Conservation (phyloP, 1,140 invertebrate species). For the Daktulosphaira vitifoliae region DNA sequence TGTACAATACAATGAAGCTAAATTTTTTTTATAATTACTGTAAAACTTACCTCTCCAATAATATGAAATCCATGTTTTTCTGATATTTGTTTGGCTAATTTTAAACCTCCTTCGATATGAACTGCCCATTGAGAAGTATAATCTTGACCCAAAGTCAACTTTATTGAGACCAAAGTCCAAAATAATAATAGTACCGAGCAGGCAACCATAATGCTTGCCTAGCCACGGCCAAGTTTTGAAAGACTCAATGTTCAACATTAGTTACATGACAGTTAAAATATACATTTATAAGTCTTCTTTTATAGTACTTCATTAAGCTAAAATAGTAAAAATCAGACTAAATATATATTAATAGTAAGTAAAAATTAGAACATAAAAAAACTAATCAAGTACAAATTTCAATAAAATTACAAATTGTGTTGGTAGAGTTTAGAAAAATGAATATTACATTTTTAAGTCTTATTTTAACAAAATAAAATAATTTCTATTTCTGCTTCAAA, state of each 20-base stretch:
- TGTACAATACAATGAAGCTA: too few relatives aligned
- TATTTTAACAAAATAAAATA: too few relatives aligned
- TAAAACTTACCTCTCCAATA: constrained; percentile 37
- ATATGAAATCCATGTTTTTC: constrained; percentile 37
- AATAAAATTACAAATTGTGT: too few relatives aligned
- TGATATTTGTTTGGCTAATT: constrained; percentile 35
- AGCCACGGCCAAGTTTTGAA: constrained; percentile 13
- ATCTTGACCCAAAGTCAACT: constrained; percentile 9
- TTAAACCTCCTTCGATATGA: constrained; percentile 38
- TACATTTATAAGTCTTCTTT: not conserved
- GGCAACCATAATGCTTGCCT: constrained; percentile 19
- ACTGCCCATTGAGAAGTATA: constrained; percentile 40
- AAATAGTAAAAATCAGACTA: too few relatives aligned
- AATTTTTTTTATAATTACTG: too few relatives aligned
- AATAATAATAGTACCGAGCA: constrained; percentile 14
- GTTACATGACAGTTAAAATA: not conserved
- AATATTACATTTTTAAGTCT: too few relatives aligned
- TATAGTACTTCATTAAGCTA: too few relatives aligned
- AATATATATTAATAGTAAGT: too few relatives aligned
- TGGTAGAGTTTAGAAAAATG: too few relatives aligned
- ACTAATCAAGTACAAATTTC: too few relatives aligned
- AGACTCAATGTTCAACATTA: constrained; percentile 26
- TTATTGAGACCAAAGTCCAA: not conserved
- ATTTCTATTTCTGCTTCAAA: too few relatives aligned
- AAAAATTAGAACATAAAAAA: too few relatives aligned